Evolutionary conservation across 2,797 vertebrate species (phyloP).

Genomic region (Glossophaga mutica): DNA sequence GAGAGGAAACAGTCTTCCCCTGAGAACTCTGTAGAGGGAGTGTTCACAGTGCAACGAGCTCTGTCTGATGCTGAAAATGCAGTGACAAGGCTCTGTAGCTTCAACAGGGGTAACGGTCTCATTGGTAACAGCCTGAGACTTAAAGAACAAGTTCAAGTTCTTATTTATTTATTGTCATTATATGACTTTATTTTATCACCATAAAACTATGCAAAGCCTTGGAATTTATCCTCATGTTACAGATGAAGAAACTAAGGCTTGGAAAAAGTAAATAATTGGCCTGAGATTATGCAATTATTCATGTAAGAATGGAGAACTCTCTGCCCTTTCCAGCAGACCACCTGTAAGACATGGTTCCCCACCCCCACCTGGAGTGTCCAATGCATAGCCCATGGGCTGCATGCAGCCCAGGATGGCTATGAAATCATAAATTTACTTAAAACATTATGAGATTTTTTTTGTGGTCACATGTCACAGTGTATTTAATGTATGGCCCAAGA

Average conservation of each 20-base stretch:
- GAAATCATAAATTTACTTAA: too few relatives aligned
- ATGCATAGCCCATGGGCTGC: too few relatives aligned
- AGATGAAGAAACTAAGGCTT: background rate
- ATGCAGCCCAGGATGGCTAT: too few relatives aligned
- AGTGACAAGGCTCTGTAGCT: slow-evolving; percentile 82
- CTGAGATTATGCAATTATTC: background rate
- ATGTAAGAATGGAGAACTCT: background rate
- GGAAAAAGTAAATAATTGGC: background rate
- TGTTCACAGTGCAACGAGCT: slow-evolving; percentile 68
- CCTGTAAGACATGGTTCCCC: too few relatives aligned
- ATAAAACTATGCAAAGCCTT: background rate
- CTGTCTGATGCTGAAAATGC: slow-evolving; percentile 86
- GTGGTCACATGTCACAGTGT: too few relatives aligned
- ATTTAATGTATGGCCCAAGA: too few relatives aligned
- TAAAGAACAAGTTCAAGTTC: slow-evolving; percentile 78
- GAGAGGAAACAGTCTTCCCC: slow-evolving; percentile 82
- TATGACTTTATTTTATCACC: background rate
- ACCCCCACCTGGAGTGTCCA: background rate
- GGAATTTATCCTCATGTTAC: background rate
- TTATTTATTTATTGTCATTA: slow-evolving; percentile 39
- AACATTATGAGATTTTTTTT: too few relatives aligned
- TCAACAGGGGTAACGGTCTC: slow-evolving; percentile 67
- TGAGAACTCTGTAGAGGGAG: background rate
- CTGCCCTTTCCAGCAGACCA: background rate
- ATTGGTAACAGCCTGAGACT: slow-evolving; percentile 83